These are phyloP conservation scores for Listronotus oregonensis DNA, from an alignment of 1,140 invertebrate genomes.

Conservation along the genomic window DNA sequence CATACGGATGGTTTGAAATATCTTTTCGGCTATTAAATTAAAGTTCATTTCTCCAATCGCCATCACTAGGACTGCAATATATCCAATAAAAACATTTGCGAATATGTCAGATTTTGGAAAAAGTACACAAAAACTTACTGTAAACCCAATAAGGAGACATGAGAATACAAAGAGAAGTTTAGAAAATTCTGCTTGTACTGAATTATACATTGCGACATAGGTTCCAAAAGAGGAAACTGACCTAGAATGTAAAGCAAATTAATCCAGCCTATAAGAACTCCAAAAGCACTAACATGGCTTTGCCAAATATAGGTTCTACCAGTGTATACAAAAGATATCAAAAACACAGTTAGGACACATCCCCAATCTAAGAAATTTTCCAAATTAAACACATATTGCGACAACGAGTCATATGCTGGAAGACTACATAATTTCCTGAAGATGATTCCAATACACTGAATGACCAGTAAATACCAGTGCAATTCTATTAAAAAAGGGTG, in stretches of 20 bases:
- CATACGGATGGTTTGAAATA: conserved; percentile 57
- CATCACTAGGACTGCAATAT: conserved; percentile 84
- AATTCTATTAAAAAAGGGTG: conserved; percentile 74
- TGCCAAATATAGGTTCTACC: conserved; percentile 79
- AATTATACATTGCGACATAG: conserved; percentile 85
- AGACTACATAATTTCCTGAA: conserved; percentile 76
- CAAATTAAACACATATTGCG: conserved; percentile 76
- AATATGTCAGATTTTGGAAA: conserved; percentile 79
- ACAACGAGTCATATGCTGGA: conserved; percentile 72
- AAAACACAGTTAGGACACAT: conserved; percentile 78
- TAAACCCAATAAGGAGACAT: conserved; percentile 81
- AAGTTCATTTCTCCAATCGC: conserved; percentile 85
- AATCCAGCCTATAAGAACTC: conserved; percentile 80
- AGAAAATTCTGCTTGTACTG: conserved; percentile 81
- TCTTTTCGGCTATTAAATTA: conserved; percentile 67
- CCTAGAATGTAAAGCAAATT: conserved; percentile 86
- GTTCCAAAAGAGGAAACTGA: conserved; percentile 82
- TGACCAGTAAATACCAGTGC: conserved; percentile 76
- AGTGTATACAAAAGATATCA: conserved; percentile 77
- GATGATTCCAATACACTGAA: conserved; percentile 74
- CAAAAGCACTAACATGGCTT: conserved; percentile 79
- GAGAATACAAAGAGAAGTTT: conserved; percentile 81
- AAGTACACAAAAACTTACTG: conserved; percentile 83
- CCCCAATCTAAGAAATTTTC: conserved; percentile 87
- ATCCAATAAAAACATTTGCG: conserved; percentile 74